A percentile compares a stretch with the other conserved stretches of the same genome.
Conservation (phyloP, 2,888 invertebrate genomes). For the Conops quadrifasciatus region DNA sequence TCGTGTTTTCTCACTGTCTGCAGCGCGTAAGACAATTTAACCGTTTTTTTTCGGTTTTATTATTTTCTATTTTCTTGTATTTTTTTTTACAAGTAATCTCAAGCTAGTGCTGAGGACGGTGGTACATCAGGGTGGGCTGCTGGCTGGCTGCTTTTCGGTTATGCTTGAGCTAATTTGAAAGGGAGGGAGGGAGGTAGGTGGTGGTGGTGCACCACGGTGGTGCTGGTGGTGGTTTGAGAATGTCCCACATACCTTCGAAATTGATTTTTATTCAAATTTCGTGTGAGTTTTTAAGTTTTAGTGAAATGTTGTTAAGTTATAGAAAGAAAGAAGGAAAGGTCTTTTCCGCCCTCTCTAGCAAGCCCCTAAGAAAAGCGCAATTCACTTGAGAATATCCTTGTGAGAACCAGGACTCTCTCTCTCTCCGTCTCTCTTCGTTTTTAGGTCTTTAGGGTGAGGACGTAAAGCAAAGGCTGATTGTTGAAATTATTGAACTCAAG, state of each 20-base stretch:
- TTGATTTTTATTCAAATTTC: conserved; percentile 18
- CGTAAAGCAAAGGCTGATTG: not conserved
- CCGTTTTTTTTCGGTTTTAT: conserved; percentile 35
- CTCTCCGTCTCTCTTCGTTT: not conserved
- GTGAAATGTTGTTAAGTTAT: not conserved
- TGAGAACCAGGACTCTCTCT: not conserved
- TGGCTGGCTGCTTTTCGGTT: conserved; percentile 10
- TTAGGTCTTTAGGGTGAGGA: not conserved
- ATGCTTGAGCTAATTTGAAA: conserved; percentile 8
- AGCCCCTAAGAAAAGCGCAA: not conserved
- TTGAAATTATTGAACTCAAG: not conserved
- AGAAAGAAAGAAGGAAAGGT: not conserved
- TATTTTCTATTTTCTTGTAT: conserved; percentile 46
- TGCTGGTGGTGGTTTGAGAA: conserved; percentile 5
- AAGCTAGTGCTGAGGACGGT: conserved; percentile 17
- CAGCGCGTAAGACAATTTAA: not conserved
- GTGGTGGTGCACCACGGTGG: conserved; percentile 12
- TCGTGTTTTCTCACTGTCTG: conserved; percentile 27
- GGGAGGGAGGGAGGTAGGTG: conserved; percentile 15
- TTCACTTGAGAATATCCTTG: not conserved
- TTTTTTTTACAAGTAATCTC: conserved; percentile 27
- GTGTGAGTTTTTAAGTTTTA: too few relatives aligned
- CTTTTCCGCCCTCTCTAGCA: not conserved
- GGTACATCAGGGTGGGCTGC: not conserved
- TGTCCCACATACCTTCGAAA: not conserved